phyloP scores from a whole-genome alignment of 2,797 vertebrate species.

The Orientallactaga sibirica region DNA sequence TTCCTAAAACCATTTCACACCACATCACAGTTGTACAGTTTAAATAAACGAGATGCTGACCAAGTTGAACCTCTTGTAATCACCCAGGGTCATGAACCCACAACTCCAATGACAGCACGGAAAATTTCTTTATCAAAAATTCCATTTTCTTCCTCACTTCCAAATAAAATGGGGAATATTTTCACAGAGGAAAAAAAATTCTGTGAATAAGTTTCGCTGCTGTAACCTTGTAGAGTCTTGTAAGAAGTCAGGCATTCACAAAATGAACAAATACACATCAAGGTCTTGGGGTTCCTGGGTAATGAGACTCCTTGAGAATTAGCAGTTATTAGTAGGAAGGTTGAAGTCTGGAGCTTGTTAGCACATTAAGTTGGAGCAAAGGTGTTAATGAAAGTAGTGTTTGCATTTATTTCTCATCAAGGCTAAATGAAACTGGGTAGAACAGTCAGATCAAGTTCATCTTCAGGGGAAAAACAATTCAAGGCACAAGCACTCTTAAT shows the following conservation, averaged over 20 bases:
- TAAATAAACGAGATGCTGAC: not conserved
- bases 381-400: slow-evolving; percentile 65
- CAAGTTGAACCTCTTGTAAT: not conserved
- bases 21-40: not conserved
- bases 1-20: not conserved
- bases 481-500: not conserved
- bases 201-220: not conserved
- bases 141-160: slow-evolving; percentile 37
- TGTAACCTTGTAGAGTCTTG: slow-evolving; percentile 37
- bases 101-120: not conserved
- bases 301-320: slow-evolving; percentile 44
- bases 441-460: slow-evolving; percentile 61
- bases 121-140: slow-evolving; percentile 27
- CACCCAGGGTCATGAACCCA: not conserved
- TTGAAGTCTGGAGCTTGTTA: slow-evolving; percentile 63
- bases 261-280: slow-evolving; percentile 43
- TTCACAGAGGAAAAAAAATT: not conserved
- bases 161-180: slow-evolving; percentile 44
- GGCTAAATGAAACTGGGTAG: slow-evolving; percentile 61
- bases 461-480: slow-evolving; percentile 1
- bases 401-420: slow-evolving; percentile 76
- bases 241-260: slow-evolving; percentile 53
- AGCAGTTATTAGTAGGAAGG: slow-evolving; percentile 47
- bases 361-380: slow-evolving; percentile 63
- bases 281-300: slow-evolving; percentile 13